These are phyloP conservation scores for Meta bourneti DNA, from an alignment of 2,888 invertebrate species.

Conservation along the genomic window DNA sequence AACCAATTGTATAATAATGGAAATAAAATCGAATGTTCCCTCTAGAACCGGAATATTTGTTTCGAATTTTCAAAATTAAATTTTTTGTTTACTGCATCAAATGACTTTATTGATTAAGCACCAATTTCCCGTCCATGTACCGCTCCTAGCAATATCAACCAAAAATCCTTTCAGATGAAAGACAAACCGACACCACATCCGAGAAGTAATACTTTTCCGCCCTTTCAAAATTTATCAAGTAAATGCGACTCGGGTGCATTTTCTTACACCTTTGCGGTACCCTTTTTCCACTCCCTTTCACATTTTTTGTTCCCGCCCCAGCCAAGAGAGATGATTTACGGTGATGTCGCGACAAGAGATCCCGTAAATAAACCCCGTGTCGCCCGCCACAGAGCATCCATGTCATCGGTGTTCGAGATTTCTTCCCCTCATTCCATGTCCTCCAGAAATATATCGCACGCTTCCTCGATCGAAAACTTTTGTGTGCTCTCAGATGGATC, in stretches of 20 bases:
- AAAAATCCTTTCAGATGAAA: too few species aligned
- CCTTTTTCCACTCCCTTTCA: neutral
- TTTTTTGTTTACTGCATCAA: too few species aligned
- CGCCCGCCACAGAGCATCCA: neutral
- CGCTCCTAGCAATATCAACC: too few species aligned
- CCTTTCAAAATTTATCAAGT: neutral
- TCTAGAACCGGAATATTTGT: too few species aligned
- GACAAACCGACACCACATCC: too few species aligned
- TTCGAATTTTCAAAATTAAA: too few species aligned
- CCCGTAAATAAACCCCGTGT: conserved; percentile 26
- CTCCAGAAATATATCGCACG: conserved; percentile 11
- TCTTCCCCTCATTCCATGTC: neutral
- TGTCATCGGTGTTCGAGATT: neutral
- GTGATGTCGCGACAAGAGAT: conserved; percentile 16
- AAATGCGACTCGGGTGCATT: neutral
- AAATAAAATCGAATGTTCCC: too few species aligned
- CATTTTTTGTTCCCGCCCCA: too few species aligned
- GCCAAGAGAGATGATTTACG: conserved; percentile 16
- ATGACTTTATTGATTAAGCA: too few species aligned
- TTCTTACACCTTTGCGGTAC: neutral
- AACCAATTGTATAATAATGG: too few species aligned
- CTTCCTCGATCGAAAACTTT: conserved; percentile 16
- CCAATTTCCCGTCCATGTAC: too few species aligned
- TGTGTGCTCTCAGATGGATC: conserved; percentile 6
- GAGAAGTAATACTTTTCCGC: too few species aligned